These are phyloP conservation scores for Danaus chrysippus DNA, from an alignment of 2,888 invertebrate species.

Conservation along the genomic window DNA sequence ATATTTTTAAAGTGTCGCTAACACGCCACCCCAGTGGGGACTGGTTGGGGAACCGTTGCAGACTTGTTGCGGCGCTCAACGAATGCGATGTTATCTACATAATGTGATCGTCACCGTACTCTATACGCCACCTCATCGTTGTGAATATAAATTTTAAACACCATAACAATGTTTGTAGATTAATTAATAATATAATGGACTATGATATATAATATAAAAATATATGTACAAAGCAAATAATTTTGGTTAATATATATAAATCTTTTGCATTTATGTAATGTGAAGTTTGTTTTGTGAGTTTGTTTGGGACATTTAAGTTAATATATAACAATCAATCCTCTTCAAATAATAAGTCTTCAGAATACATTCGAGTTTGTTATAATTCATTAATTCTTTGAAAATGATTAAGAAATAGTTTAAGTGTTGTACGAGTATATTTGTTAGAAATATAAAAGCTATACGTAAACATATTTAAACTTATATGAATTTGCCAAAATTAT, in stretches of 20 bases:
- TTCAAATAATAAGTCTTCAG: no score
- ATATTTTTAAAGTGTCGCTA: conserved; percentile 9
- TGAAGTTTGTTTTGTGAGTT: no score
- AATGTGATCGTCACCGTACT: conserved; percentile 65
- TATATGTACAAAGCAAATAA: neutral
- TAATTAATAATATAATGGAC: conserved; percentile 46
- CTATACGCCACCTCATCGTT: conserved; percentile 58
- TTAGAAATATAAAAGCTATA: no score
- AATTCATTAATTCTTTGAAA: no score
- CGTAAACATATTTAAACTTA: neutral
- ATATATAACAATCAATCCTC: no score
- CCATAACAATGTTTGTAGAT: conserved; percentile 55
- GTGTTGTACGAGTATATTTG: no score
- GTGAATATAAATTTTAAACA: conserved; percentile 67
- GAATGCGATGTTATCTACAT: conserved; percentile 67
- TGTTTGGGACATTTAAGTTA: no score
- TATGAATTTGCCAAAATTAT: conserved; percentile 2
- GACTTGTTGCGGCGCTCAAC: conserved; percentile 76
- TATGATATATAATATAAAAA: conserved; percentile 22
- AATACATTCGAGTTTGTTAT: no score
- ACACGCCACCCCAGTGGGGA: neutral
- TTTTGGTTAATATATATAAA: no score
- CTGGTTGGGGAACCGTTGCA: conserved; percentile 26
- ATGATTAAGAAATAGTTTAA: no score
- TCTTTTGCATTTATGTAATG: no score